Evolutionary conservation across 2,888 invertebrate species (phyloP).

Genomic region (Hydropsyche betteni): DNA sequence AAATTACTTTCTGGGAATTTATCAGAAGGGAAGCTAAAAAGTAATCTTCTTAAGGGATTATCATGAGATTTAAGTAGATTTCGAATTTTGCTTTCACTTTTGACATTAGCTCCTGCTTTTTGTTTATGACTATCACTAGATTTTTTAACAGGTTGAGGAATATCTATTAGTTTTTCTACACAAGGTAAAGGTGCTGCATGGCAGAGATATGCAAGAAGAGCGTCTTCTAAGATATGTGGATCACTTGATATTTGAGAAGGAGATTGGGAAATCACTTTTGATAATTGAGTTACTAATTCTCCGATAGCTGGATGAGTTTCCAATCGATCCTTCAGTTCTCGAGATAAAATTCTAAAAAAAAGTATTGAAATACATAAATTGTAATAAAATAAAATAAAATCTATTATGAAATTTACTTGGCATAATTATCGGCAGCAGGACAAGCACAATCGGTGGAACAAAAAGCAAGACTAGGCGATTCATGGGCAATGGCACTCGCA

Average conservation of each 20-base stretch:
- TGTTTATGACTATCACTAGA: conserved; percentile 20
- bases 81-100: conserved; percentile 12
- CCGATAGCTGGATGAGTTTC: conserved; percentile 79
- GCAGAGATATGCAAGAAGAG: conserved; percentile 84
- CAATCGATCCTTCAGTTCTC: conserved; percentile 72
- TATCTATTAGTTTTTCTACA: conserved; percentile 58
- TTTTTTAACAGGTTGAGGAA: conserved; percentile 16
- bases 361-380: background rate
- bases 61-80: background rate
- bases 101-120: background rate
- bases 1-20: conserved; percentile 52
- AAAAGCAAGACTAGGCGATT: conserved; percentile 84
- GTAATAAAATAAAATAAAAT: conserved; percentile 2
- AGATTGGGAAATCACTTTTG: conserved; percentile 73
- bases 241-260: conserved; percentile 74
- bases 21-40: conserved; percentile 63
- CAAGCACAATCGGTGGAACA: conserved; percentile 90
- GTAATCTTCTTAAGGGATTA: conserved; percentile 55
- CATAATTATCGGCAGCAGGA: conserved; percentile 70
- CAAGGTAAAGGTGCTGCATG: conserved; percentile 86
- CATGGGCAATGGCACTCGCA: conserved; percentile 73
- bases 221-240: conserved; percentile 80
- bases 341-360: conserved; percentile 64
- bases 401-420: conserved; percentile 56
- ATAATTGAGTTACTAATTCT: conserved; percentile 73